phyloP scores from a whole-genome alignment of 2,113 vertebrate species.

The Dicentrarchus labrax region DNA sequence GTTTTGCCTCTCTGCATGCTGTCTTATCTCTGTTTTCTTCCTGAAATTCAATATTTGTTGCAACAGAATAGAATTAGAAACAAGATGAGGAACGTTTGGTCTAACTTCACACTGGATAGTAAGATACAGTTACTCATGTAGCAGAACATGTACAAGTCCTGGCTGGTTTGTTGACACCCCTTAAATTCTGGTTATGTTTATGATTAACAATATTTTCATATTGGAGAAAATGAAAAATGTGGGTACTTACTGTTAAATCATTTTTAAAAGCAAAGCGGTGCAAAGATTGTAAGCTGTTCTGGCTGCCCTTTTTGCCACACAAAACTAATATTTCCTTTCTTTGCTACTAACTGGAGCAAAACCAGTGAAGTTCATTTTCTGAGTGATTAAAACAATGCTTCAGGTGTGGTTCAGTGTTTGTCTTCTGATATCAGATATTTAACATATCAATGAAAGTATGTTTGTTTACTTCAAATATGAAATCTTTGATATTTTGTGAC shows the following conservation, averaged over 20 bases:
- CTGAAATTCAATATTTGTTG: conserved; percentile 38
- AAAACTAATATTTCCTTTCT: neutral
- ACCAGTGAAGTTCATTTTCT: neutral
- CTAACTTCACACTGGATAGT: conserved; percentile 69
- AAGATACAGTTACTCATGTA: conserved; percentile 39
- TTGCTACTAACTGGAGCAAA: conserved; percentile 37
- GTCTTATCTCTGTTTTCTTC: conserved; percentile 30
- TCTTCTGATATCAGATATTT: conserved; percentile 20
- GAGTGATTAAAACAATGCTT: neutral
- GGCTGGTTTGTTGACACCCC: conserved; percentile 37
- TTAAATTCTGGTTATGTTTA: conserved; percentile 20
- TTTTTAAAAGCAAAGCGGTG: conserved; percentile 2
- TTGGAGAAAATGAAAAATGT: neutral
- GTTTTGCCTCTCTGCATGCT: conserved; percentile 39
- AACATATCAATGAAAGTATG: conserved; percentile 24
- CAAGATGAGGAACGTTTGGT: conserved; percentile 57
- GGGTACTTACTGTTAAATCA: neutral
- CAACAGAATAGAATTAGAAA: conserved; percentile 21
- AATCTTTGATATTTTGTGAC: neutral
- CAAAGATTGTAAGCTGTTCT: neutral
- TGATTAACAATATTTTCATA: conserved; percentile 16
- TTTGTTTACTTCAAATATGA: neutral
- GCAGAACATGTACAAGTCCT: conserved; percentile 43
- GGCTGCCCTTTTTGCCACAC: neutral
- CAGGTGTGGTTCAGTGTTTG: conserved; percentile 10